phyloP scores from a whole-genome alignment of 2,797 vertebrate genomes.

The Gobionotothen gibberifrons region DNA sequence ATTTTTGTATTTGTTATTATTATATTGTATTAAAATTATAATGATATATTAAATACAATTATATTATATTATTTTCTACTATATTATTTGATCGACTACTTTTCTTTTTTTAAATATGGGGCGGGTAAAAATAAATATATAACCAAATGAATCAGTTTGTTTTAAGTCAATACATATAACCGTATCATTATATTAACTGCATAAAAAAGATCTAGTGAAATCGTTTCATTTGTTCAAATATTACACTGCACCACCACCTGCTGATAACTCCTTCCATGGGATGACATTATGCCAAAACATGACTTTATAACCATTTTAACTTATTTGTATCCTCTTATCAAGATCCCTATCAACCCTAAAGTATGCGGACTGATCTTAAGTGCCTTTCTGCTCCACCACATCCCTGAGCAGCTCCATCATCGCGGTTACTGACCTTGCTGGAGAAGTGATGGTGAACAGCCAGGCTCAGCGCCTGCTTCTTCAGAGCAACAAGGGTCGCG shows the following conservation, averaged over 20 bases:
- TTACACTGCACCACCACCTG: slow-evolving; percentile 32
- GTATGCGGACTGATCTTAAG: neutral
- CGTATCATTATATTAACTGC: neutral
- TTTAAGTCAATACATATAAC: neutral
- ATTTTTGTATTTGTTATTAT: no score
- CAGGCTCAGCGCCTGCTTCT: slow-evolving; percentile 92
- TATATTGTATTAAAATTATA: no score
- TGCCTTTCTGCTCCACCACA: neutral
- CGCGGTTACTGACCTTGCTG: slow-evolving; percentile 83
- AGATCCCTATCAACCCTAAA: neutral
- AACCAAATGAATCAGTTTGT: neutral
- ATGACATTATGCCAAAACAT: neutral
- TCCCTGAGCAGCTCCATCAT: neutral
- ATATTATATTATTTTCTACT: no score
- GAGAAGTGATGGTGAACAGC: slow-evolving; percentile 91
- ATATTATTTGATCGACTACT: no score
- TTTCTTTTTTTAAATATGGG: neutral
- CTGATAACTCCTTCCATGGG: slow-evolving; percentile 15
- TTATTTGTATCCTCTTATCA: neutral
- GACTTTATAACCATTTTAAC: neutral
- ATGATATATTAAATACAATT: no score
- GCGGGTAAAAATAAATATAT: neutral
- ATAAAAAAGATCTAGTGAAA: neutral
- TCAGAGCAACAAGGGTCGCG: slow-evolving; percentile 91
- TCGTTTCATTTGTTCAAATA: neutral